These are phyloP conservation scores for Resseliella maxima DNA, from an alignment of 2,888 invertebrate genomes.

Conservation along the genomic window DNA sequence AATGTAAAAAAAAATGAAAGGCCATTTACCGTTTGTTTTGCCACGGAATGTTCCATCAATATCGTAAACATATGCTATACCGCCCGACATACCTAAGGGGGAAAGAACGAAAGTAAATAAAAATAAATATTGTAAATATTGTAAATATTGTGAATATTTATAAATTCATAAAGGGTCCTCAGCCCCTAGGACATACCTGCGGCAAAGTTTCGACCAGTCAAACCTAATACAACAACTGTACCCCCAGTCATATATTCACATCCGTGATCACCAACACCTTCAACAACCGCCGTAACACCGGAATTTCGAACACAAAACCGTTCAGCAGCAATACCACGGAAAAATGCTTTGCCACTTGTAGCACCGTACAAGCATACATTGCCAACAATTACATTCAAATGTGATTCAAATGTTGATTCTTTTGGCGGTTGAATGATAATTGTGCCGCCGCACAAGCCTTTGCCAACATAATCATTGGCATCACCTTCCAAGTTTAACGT, in stretches of 20 bases:
- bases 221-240: slow-evolving; percentile 87
- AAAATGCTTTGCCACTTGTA: slow-evolving; percentile 92
- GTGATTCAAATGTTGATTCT: slow-evolving; percentile 86
- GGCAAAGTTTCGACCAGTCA: slow-evolving; percentile 97
- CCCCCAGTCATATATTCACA: slow-evolving; percentile 99
- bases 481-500: slow-evolving; percentile 94
- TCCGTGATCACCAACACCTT: slow-evolving; percentile 99
- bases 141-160: no score
- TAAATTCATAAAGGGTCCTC: no score
- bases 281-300: slow-evolving; percentile 94
- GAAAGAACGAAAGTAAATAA: no score
- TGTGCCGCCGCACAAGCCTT: slow-evolving; percentile 94
- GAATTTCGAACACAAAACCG: slow-evolving; percentile 98
- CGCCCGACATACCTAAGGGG: no score
- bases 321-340: slow-evolving; percentile 97
- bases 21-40: slow-evolving; percentile 79
- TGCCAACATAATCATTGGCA: slow-evolving; percentile 98
- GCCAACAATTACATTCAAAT: slow-evolving; percentile 96
- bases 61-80: slow-evolving; percentile 95
- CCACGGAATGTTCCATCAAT: slow-evolving; percentile 84
- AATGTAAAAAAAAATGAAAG: background rate
- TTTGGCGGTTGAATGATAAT: slow-evolving; percentile 93
- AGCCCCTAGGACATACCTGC: no score
- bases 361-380: slow-evolving; percentile 99
- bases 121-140: no score